Percentiles rank a stretch among this genome's conserved stretches.
These are phyloP conservation scores for Drosophila paranaensis DNA, from an alignment of 2,888 invertebrate genomes.

Conservation along the genomic window DNA sequence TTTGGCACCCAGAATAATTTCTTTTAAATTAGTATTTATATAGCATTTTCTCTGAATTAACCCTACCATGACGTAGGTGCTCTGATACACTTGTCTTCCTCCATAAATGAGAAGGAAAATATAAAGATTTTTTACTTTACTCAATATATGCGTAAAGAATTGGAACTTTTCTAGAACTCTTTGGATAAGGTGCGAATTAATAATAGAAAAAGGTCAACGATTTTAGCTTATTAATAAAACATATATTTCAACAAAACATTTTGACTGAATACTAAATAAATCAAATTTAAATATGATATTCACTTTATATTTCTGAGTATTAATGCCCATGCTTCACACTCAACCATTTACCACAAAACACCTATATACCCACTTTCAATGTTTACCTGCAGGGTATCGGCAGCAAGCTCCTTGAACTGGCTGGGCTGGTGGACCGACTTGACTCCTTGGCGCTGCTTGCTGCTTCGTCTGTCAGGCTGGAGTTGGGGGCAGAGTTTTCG, in stretches of 20 bases:
- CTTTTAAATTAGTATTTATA: too few species aligned
- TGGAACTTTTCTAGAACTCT: too few species aligned
- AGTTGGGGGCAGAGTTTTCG: slow-evolving; percentile 29
- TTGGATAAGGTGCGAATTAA: too few species aligned
- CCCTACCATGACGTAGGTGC: too few species aligned
- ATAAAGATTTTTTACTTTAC: too few species aligned
- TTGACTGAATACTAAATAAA: background rate
- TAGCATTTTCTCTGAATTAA: too few species aligned
- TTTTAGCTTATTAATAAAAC: background rate
- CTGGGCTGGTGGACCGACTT: slow-evolving; percentile 15
- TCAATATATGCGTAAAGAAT: too few species aligned
- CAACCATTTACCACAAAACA: background rate
- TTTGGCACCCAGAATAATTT: too few species aligned
- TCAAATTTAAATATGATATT: background rate
- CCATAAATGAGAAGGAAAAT: too few species aligned
- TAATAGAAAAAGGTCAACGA: too few species aligned
- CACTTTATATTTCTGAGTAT: background rate
- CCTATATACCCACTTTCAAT: background rate
- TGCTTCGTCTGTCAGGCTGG: slow-evolving; percentile 21
- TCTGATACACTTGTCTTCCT: too few species aligned
- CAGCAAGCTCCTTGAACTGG: slow-evolving; percentile 3
- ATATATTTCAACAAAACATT: too few species aligned
- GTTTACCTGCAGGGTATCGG: slow-evolving; percentile 7
- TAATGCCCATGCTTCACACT: background rate
- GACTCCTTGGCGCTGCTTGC: slow-evolving; percentile 26